Conservation (phyloP, 2,113 vertebrate species). For the Odocoileus virginianus region DNA sequence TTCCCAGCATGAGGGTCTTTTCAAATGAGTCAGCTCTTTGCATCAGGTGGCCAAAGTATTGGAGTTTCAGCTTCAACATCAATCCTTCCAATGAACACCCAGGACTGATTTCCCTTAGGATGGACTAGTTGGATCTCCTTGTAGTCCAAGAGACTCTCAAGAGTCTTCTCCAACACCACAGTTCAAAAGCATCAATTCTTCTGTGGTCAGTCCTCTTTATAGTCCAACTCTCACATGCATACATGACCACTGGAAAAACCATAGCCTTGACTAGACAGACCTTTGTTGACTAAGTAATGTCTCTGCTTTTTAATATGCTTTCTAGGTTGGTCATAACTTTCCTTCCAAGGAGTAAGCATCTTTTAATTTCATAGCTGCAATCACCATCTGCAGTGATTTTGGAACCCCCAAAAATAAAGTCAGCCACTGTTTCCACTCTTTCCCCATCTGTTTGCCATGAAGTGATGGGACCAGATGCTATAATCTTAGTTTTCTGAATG, state of each 20-base stretch:
- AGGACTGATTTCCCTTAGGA: not conserved
- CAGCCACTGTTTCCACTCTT: not conserved
- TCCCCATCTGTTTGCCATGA: not conserved
- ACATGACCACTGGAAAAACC: not conserved
- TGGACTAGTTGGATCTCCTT: not conserved
- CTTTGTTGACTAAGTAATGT: not conserved
- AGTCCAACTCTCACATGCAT: not conserved
- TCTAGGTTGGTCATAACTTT: not conserved
- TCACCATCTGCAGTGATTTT: not conserved
- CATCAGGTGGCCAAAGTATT: not conserved
- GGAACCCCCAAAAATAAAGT: not conserved
- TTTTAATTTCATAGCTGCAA: not conserved
- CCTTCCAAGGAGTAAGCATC: not conserved
- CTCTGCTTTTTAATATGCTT: not conserved
- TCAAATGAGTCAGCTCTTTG: not conserved
- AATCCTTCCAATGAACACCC: not conserved
- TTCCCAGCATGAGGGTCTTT: not conserved
- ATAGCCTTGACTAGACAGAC: not conserved
- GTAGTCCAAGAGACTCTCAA: not conserved
- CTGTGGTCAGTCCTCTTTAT: rapidly evolving
- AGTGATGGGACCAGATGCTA: not conserved
- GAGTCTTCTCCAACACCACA: not conserved
- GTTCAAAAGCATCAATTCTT: not conserved
- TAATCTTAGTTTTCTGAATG: not conserved
- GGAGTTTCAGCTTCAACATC: not conserved